Conservation (phyloP, 2,113 vertebrate genomes). For the Rynchops niger region DNA sequence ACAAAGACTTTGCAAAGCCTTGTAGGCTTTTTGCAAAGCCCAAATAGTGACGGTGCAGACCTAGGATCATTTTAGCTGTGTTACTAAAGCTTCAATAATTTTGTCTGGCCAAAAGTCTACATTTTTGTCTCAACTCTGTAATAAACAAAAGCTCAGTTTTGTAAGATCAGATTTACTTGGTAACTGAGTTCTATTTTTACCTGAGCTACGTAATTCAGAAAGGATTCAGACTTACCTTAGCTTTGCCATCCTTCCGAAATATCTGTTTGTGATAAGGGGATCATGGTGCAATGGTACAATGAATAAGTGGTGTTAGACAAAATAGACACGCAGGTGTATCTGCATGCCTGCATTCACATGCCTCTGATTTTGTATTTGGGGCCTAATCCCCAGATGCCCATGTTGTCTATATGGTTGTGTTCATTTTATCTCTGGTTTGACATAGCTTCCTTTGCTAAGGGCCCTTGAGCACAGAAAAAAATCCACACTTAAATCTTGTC, state of each 20-base stretch:
- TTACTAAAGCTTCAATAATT: neutral
- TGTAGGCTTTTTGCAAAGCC: neutral
- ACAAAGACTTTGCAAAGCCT: neutral
- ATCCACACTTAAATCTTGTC: neutral
- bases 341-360: neutral
- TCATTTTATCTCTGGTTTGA: neutral
- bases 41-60: neutral
- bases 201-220: neutral
- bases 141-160: neutral
- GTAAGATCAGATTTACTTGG: neutral
- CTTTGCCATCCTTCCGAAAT: neutral
- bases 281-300: neutral
- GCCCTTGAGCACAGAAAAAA: neutral
- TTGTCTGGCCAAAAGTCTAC: neutral
- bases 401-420: fast-evolving
- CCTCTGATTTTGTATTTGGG: neutral
- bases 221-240: neutral
- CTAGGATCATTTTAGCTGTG: neutral
- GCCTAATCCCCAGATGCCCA: neutral
- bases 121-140: neutral
- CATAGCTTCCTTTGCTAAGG: neutral
- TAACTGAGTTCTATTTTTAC: neutral
- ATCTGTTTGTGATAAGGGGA: neutral
- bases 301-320: neutral
- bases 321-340: neutral